These are phyloP conservation scores for Triops cancriformis DNA, from an alignment of 1,140 invertebrate genomes.

Conservation along the genomic window DNA sequence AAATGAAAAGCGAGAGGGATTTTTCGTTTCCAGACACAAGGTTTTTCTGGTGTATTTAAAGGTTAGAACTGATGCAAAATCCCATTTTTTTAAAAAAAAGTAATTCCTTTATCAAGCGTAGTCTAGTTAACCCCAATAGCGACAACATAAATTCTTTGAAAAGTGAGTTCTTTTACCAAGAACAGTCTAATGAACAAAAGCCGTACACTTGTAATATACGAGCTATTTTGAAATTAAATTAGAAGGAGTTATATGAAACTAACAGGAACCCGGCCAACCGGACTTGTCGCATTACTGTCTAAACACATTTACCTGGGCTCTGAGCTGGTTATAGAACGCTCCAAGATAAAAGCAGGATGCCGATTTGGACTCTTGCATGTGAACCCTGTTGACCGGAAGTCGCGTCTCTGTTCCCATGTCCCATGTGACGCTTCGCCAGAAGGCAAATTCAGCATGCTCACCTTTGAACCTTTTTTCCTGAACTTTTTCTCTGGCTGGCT, in stretches of 20 bases:
- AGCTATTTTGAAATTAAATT: too few species aligned
- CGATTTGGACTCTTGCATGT: not conserved
- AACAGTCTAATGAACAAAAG: too few species aligned
- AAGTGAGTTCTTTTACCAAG: too few species aligned
- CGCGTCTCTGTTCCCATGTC: not conserved
- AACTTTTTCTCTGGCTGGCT: not conserved
- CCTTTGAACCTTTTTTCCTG: conserved; percentile 7
- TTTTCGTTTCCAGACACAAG: too few species aligned
- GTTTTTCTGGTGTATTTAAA: too few species aligned
- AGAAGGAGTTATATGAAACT: too few species aligned
- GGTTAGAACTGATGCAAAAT: not conserved
- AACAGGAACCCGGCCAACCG: not conserved
- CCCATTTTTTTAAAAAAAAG: too few species aligned
- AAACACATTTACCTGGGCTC: not conserved
- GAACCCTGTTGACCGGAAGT: conserved; percentile 4
- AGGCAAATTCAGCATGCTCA: not conserved
- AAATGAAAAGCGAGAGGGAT: too few species aligned
- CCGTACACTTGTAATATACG: too few species aligned
- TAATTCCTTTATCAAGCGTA: too few species aligned
- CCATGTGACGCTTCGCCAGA: not conserved
- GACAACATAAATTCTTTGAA: too few species aligned
- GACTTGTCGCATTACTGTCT: not conserved
- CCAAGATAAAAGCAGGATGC: not conserved
- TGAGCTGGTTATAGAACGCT: not conserved
- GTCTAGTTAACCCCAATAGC: too few species aligned